Base-by-base conservation (phyloP, 2,113 vertebrate species). In the Actenoides hombroni region DNA sequence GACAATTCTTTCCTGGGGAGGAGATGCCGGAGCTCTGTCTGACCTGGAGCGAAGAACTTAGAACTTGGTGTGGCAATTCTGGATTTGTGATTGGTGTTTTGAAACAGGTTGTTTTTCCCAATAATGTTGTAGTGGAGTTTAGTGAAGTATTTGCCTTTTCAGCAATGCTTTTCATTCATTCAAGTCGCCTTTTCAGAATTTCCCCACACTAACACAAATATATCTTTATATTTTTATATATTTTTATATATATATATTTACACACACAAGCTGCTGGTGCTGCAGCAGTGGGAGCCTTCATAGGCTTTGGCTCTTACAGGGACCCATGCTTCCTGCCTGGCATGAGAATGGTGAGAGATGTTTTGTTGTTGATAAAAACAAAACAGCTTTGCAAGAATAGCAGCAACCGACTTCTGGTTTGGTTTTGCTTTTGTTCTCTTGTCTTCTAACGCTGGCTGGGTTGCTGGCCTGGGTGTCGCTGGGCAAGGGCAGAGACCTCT, bases 241-340 rank as follows among this genome's bases (percentile, higher is more conserved):
- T 48, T 46, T 46, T 8, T 61, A 16, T 8, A 21, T 6, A 31
- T 15, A 29, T 19, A 29, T 9, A 23, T 3, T 2, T 33, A 40
- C 6, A 35, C 33, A 31, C 11, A 1, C 2, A 1, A 21, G 19
- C 11, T 51, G 20, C 31, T 7, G 73, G 20, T 39, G 57, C 21
- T 10, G 25, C 3, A 13, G 77, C 54, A 60, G 8, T 17, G n/a
- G 76, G 71, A 81, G 6, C 20, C n/a, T 61, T 24, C 19, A 0
- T 19, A 39, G 74, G 33, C 31, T 79, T 31, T 9, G 14, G 33
- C 40, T 70, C 39, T 65, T 16, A 2, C 37, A 25, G 40, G 25
- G 77, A 25, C 57, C 61, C 4, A 33, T 0, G 3, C 56, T 67
- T 1, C 0, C 69, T 85, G 44, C 61, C 53, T 10, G 4, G 8